Percentiles rank a stretch among this genome's conserved stretches.
Conservation (phyloP, 2,888 invertebrate species). For the Candidula unifasciata region DNA sequence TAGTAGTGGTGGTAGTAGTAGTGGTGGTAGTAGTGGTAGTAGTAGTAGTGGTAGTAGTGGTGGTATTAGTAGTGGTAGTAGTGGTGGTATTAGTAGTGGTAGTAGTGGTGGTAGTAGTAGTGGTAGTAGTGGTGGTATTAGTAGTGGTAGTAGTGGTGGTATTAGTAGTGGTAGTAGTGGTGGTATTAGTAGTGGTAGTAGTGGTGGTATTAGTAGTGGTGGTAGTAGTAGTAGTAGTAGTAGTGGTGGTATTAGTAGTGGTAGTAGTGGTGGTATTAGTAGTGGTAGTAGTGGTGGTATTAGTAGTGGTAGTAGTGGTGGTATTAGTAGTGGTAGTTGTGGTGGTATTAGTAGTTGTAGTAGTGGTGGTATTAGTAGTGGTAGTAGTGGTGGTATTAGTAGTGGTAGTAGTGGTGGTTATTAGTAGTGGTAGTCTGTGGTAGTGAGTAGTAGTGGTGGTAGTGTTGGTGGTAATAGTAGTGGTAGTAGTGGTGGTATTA, state of each 20-base stretch:
- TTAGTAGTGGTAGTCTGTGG: not conserved
- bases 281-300: not conserved
- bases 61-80: not conserved
- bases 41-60: not conserved
- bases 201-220: not conserved
- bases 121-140: not conserved
- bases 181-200: not conserved
- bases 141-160: not conserved
- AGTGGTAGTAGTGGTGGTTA: conserved; percentile 10
- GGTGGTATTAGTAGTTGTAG: not conserved
- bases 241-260: not conserved
- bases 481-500: not conserved
- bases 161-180: not conserved
- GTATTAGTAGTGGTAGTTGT: not conserved
- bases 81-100: not conserved
- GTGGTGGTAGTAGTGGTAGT: not conserved
- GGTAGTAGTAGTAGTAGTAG: not conserved
- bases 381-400: not conserved
- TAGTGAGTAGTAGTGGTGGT: not conserved
- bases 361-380: not conserved
- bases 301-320: not conserved
- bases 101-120: not conserved
- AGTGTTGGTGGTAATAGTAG: not conserved
- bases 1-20: conserved; percentile 1
- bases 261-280: not conserved